Evolutionary conservation across 1,140 invertebrate species (phyloP).

Genomic region (Ostrea denselamellosa): DNA sequence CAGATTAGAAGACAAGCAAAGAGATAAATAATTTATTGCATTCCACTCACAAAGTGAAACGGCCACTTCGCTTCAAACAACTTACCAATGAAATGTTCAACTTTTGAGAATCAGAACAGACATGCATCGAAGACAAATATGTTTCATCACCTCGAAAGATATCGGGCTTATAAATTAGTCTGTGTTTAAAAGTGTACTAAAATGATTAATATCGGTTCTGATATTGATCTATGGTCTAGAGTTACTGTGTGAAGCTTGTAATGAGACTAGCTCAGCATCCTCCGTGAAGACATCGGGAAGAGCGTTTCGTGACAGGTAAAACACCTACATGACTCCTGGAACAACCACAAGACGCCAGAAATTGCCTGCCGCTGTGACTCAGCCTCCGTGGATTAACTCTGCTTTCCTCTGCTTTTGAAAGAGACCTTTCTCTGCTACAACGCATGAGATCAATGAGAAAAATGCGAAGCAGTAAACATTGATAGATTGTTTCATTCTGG

Average conservation of each 20-base stretch:
- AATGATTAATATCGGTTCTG: not conserved
- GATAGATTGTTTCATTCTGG: conserved; percentile 29
- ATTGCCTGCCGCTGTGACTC: not conserved
- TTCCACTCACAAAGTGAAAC: not conserved
- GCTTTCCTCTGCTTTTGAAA: not conserved
- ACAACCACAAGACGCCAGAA: conserved; percentile 1
- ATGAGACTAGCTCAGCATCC: not conserved
- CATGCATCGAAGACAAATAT: no score
- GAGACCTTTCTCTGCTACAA: not conserved
- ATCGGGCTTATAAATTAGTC: no score
- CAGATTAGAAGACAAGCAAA: not conserved
- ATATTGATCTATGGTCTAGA: not conserved
- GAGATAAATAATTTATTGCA: not conserved
- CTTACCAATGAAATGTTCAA: not conserved
- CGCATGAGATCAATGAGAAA: conserved; percentile 3
- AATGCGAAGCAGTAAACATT: conserved; percentile 8
- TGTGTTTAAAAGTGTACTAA: no score
- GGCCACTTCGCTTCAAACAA: not conserved
- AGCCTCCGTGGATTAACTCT: not conserved
- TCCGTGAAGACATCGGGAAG: not conserved
- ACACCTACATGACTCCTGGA: not conserved
- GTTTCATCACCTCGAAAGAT: no score
- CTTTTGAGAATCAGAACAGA: no score
- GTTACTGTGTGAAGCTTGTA: not conserved
- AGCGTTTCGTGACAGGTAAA: not conserved